Evolutionary conservation across 2,888 invertebrate species (phyloP).

Genomic region (Dasysyrphus albostriatus): DNA sequence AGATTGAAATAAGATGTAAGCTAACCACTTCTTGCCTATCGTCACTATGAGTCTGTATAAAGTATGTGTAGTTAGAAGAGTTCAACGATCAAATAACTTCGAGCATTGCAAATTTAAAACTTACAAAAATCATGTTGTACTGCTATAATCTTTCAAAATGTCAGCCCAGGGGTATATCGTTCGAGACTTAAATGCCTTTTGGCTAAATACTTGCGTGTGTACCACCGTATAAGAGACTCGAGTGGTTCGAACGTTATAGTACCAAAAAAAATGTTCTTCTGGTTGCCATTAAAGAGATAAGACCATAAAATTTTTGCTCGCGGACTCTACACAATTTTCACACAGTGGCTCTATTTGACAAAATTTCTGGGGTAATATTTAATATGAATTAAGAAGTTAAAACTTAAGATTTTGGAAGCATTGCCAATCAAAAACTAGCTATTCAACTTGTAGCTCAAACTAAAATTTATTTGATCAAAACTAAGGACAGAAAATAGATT

Average conservation of each 20-base stretch:
- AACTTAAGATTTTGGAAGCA: no score
- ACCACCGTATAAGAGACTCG: conserved; percentile 31
- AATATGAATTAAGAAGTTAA: not conserved
- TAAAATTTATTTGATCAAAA: no score
- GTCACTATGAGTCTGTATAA: not conserved
- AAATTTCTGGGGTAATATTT: not conserved
- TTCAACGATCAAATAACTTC: conserved; percentile 55
- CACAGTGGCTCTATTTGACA: not conserved
- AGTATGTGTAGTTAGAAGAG: conserved; percentile 30
- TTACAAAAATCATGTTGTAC: conserved; percentile 42
- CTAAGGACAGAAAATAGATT: no score
- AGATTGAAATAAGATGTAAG: conserved; percentile 25
- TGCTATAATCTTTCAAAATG: conserved; percentile 61
- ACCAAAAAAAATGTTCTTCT: conserved; percentile 41
- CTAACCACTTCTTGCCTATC: conserved; percentile 23
- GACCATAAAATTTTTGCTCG: conserved; percentile 27
- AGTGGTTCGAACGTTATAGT: conserved; percentile 2
- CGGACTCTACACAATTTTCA: not conserved
- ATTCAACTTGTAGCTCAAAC: no score
- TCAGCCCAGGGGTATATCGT: conserved; percentile 42
- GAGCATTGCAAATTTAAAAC: conserved; percentile 18
- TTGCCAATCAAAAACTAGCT: no score
- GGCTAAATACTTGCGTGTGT: conserved; percentile 25
- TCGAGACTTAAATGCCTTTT: conserved; percentile 28
- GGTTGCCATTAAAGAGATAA: conserved; percentile 29